Evolutionary conservation across 2,113 vertebrate species (phyloP).

Genomic region (Drymodes brunneopygia): DNA sequence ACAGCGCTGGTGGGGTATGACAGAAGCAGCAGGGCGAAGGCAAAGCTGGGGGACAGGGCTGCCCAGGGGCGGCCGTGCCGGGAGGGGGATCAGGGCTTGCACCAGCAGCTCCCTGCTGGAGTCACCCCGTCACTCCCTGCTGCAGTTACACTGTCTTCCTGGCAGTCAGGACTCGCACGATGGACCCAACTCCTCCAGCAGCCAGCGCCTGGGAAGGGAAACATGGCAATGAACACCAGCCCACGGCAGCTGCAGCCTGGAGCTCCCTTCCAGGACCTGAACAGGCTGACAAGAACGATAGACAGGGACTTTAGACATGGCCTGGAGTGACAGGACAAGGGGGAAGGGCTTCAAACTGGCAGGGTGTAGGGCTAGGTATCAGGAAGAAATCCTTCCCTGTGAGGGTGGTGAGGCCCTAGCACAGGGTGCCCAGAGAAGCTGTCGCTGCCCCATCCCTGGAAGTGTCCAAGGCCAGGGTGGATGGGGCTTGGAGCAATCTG

Average conservation of each 20-base stretch:
- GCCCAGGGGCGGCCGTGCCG: slow-evolving; percentile 52
- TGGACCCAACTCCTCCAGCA: slow-evolving; percentile 92
- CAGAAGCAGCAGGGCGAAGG: slow-evolving; percentile 69
- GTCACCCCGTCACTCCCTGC: slow-evolving; percentile 81
- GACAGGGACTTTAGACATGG: not conserved
- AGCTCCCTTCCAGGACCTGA: not conserved
- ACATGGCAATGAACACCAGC: not conserved
- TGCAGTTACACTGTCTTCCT: slow-evolving; percentile 89
- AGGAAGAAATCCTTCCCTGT: not conserved
- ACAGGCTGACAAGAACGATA: accelerated
- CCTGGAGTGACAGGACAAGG: not conserved
- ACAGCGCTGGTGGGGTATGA: slow-evolving; percentile 42
- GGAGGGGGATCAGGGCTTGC: slow-evolving; percentile 59
- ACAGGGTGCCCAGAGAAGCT: not conserved
- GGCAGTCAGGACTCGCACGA: slow-evolving; percentile 92
- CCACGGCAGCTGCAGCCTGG: not conserved
- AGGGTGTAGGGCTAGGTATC: not conserved
- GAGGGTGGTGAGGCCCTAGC: not conserved
- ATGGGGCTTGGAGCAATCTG: accelerated
- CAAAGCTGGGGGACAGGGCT: slow-evolving; percentile 68
- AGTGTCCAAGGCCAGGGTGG: accelerated
- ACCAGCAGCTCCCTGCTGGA: slow-evolving; percentile 61
- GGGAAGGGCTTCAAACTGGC: not conserved
- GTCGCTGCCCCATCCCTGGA: not conserved
- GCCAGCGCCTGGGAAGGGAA: slow-evolving; percentile 83